Evolutionary conservation across 2,113 vertebrate species (phyloP), one percentile per base, ranked within the genome.

Genomic region (Regulus satrapa): DNA sequence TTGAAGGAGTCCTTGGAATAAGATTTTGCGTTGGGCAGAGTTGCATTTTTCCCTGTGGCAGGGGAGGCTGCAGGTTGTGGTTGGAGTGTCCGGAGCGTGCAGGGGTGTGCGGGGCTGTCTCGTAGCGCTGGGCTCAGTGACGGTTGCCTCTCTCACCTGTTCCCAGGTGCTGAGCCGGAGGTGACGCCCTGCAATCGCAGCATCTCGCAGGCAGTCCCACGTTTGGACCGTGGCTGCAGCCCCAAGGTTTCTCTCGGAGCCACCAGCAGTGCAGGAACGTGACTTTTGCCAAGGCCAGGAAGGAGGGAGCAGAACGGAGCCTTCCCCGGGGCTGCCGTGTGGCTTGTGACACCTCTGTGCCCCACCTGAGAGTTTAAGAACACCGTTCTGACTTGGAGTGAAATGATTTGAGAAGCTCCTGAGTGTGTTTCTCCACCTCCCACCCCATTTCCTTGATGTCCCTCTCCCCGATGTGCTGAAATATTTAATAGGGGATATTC

Each of bases 141-240:
- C 76, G 49, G 41, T 5, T 2, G 0, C 8, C 0, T 25, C 15
- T 45, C 6, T 75, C 51, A 34, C 38, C 13, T 34, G 55, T 18
- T 14, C 40, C n/a, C n/a, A 38, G 40, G 58, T 55, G 68, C 56
- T 23, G 68, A 38, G 58, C 17, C 26, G 28, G 23, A 36, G 49
- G 23, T 29, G 40, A 63, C 6, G 1, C 77, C 61, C 52, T 41
- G 43, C 73, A 59, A 5, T 56, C 7, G 24, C 63, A 77, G 67
- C 49, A 36, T 34, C 76, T 58, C 2, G 0, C 14, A 15, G 36
- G 12, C 17, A 18, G 45, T 16, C 15, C 3, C 2, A 5, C 1
- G 2, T 12, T 5, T 0, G 1, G 13, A 25, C 8, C 0, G 1
- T 0, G 4, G 3, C 72, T 18, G 34, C 20, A 61, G 58, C 76